phyloP scores from a whole-genome alignment of 2,797 vertebrate species.

The Craterocephalus amniculus region DNA sequence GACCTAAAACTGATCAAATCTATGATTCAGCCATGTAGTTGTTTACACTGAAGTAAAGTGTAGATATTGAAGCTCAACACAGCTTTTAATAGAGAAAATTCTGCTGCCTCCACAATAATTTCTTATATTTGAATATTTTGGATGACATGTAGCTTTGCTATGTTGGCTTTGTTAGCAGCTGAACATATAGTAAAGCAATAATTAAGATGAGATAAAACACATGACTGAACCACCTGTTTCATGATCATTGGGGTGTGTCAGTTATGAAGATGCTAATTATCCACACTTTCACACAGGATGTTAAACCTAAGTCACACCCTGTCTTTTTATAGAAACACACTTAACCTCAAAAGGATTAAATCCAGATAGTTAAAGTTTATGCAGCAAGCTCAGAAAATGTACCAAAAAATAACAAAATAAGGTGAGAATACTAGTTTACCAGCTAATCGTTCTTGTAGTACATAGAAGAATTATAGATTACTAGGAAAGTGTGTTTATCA shows the following conservation, averaged over 20 bases:
- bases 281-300: background rate
- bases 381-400: background rate
- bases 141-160: too few relatives aligned
- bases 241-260: too few relatives aligned
- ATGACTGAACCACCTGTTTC: too few relatives aligned
- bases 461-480: background rate
- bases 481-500: conserved; percentile 9
- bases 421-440: background rate
- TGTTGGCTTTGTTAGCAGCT: too few relatives aligned
- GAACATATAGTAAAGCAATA: too few relatives aligned
- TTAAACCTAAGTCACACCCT: background rate
- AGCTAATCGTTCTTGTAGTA: background rate
- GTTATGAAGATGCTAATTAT: background rate
- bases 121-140: too few relatives aligned
- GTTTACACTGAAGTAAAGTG: background rate
- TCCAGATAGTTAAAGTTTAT: background rate
- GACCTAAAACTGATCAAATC: background rate
- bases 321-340: background rate
- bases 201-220: too few relatives aligned
- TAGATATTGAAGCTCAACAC: background rate
- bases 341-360: background rate
- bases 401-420: background rate
- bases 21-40: background rate
- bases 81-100: too few relatives aligned
- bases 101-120: too few relatives aligned